These are phyloP conservation scores for Rotaria sp. DNA, from an alignment of 2,888 invertebrate genomes.

Conservation along the genomic window DNA sequence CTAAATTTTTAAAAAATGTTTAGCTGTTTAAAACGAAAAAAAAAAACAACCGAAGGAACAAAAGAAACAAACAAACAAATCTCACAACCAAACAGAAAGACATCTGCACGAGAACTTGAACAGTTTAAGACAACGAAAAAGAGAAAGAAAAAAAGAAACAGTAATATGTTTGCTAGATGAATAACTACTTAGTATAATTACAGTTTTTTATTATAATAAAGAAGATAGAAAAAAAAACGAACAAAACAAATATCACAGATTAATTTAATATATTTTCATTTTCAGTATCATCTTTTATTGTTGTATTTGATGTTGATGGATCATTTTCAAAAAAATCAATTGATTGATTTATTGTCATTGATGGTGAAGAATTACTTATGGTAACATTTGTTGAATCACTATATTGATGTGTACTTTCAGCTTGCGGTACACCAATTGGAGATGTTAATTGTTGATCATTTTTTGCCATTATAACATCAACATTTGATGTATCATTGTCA, in stretches of 20 bases:
- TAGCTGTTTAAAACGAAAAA: too few relatives aligned
- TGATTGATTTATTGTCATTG: not conserved
- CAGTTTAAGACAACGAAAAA: too few relatives aligned
- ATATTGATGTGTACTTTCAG: not conserved
- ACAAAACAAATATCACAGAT: not conserved
- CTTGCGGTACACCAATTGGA: not conserved
- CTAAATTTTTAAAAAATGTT: too few relatives aligned
- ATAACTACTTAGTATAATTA: too few relatives aligned
- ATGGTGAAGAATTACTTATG: not conserved
- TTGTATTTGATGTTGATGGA: not conserved
- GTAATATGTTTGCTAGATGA: too few relatives aligned
- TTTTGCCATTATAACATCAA: not conserved
- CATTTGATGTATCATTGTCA: not conserved
- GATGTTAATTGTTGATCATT: not conserved
- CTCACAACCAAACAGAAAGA: too few relatives aligned
- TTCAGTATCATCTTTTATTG: not conserved
- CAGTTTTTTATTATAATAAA: not conserved
- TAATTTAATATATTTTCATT: not conserved
- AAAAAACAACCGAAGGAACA: too few relatives aligned
- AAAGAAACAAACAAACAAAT: too few relatives aligned
- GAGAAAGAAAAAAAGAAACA: too few relatives aligned
- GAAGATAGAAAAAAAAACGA: not conserved
- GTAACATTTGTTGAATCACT: not conserved
- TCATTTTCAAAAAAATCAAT: slow-evolving; percentile 28
- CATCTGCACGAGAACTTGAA: too few relatives aligned